phyloP scores from a whole-genome alignment of 2,888 invertebrate genomes.

The Dusona sp. region DNA sequence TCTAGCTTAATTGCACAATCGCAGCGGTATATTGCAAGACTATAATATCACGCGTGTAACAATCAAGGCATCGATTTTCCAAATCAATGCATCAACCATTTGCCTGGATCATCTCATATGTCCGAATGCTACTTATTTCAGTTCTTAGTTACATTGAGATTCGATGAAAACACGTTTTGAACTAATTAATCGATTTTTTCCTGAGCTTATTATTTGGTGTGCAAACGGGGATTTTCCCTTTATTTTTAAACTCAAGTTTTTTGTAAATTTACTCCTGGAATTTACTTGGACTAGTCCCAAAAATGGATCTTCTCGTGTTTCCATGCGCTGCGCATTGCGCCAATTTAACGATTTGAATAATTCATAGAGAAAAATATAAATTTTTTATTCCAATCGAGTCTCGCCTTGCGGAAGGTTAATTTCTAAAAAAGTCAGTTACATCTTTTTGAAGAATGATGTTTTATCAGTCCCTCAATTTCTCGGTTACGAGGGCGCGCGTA shows the following conservation, averaged over 20 bases:
- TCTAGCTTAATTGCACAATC: conserved; percentile 21
- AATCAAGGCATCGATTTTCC: not conserved
- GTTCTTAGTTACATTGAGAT: not conserved
- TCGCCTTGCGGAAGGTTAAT: not conserved
- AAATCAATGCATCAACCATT: not conserved
- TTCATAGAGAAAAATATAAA: not conserved
- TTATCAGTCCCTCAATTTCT: not conserved
- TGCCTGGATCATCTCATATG: not conserved
- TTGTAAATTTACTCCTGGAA: not conserved
- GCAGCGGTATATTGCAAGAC: not conserved
- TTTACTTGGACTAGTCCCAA: not conserved
- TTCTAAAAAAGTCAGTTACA: not conserved
- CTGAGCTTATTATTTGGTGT: not conserved
- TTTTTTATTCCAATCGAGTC: not conserved
- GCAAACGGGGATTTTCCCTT: not conserved
- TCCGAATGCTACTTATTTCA: not conserved
- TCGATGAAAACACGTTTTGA: not conserved
- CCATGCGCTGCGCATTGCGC: not conserved
- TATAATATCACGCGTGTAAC: not conserved
- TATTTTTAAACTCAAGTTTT: not conserved
- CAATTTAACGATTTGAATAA: not conserved
- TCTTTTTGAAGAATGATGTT: not conserved
- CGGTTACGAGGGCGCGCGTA: not conserved
- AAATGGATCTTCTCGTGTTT: not conserved
- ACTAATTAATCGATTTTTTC: not conserved